Base-by-base conservation (phyloP, 2,113 vertebrate species). In the Alethe diademata region DNA sequence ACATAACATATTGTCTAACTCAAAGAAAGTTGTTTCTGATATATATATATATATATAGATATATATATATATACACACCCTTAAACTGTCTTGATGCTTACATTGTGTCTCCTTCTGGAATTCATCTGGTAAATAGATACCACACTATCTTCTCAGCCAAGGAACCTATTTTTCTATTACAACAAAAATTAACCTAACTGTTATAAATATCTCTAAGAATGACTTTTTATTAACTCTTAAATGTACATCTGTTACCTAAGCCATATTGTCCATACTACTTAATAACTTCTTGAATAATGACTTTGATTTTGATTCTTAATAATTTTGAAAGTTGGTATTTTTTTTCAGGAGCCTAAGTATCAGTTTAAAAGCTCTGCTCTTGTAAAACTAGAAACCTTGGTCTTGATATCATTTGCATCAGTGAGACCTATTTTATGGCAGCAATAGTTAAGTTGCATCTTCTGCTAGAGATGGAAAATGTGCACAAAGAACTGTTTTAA, bases 1-100 rank as follows among this genome's bases (percentile, higher is more conserved):
- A 19, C 24, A 1, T n/a, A 19, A 50, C 24, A 35, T 18, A 53
- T 45, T 4, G 1, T 53, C 29, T 82, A 70, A 72, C 12, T 82
- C 23, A 71, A 43, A 57, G 2, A 18, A 66, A 14, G 18, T 5
- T 69, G 6, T 43, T 92, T 65, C 54, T 79, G 19, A 5, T 17
- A 9, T 31, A 28, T 12, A 35, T 1, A 22, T 47, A 35, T 35
- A 19, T 22, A 15, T 6, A 19, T 7, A 29, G 1, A 23, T 47
- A 31, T 36, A 4, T 14, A 9, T 31, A 25, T 9, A 35, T 1
- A 22, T 38, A 35, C 17, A 22, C 5, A 25, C 8, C 7, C 1
- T 31, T 58, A 66, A 71, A 16, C 3, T 47, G 5, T 35, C 29
- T 42, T 75, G 19, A 60, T 64, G 10, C 11, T 78, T 50, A 40